A percentile compares a stretch with the other conserved stretches of the same genome.
Evolutionary conservation across 2,888 invertebrate species (phyloP).

Genomic region (Nymphalis c-album): DNA sequence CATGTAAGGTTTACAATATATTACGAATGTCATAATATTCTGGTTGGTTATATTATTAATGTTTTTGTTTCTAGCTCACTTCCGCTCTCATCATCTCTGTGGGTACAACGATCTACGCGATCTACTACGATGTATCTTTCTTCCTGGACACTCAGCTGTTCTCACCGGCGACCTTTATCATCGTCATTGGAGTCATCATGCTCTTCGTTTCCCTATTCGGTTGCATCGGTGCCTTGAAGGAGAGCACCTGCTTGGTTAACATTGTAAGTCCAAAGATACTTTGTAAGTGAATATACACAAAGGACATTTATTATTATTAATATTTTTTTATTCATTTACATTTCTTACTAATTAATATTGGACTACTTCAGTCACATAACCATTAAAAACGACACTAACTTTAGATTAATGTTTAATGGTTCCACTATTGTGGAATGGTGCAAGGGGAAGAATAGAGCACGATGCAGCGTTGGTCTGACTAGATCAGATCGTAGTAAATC

Average conservation of each 20-base stretch:
- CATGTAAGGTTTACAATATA: background rate
- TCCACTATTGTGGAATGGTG: too few relatives aligned
- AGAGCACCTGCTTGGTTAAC: conserved; percentile 92
- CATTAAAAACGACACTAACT: too few relatives aligned
- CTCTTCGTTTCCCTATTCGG: conserved; percentile 94
- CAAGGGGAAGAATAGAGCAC: too few relatives aligned
- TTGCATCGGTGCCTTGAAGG: conserved; percentile 93
- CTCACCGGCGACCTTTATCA: conserved; percentile 90
- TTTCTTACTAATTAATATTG: too few relatives aligned
- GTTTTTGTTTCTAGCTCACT: conserved; percentile 83
- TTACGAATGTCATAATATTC: background rate
- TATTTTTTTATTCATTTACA: too few relatives aligned
- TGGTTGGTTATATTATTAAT: background rate
- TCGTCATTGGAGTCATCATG: conserved; percentile 91
- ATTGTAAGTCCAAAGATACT: conserved; percentile 77
- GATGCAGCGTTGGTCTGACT: too few relatives aligned
- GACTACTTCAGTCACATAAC: too few relatives aligned
- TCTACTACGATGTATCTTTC: conserved; percentile 87
- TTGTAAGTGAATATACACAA: too few relatives aligned
- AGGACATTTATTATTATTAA: too few relatives aligned
- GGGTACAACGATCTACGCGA: conserved; percentile 86
- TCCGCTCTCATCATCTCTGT: conserved; percentile 87
- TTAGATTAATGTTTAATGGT: too few relatives aligned
- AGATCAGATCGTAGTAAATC: too few relatives aligned
- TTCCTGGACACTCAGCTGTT: conserved; percentile 90